Percentiles rank a stretch among this genome's conserved stretches.
Evolutionary conservation across 2,113 vertebrate species (phyloP).

Genomic region (Sylvietta virens): DNA sequence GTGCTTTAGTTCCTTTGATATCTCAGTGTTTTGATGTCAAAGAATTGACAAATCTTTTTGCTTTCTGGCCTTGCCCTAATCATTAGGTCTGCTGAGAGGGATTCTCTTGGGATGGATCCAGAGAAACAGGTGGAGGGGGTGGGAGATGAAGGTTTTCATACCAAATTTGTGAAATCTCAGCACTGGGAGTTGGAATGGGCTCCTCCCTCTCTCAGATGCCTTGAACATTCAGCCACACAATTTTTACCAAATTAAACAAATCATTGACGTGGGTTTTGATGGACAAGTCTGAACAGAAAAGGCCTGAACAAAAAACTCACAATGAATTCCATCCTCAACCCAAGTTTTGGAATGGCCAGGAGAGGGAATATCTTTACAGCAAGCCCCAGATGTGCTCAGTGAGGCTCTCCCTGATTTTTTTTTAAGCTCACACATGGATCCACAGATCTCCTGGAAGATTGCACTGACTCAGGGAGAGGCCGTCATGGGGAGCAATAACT

Average conservation of each 20-base stretch:
- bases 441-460: not conserved
- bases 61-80: not conserved
- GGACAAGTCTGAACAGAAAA: not conserved
- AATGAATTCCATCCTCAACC: not conserved
- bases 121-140: fast-evolving
- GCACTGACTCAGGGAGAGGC: not conserved
- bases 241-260: not conserved
- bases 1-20: not conserved
- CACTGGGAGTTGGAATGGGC: not conserved
- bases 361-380: not conserved
- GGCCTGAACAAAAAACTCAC: not conserved
- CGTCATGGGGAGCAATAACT: fast-evolving
- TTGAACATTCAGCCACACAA: not conserved
- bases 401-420: not conserved
- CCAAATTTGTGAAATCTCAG: not conserved
- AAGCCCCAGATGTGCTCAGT: not conserved
- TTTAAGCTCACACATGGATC: fast-evolving
- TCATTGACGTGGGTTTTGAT: not conserved
- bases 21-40: not conserved
- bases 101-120: not conserved
- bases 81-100: not conserved
- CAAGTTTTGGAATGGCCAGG: not conserved
- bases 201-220: not conserved
- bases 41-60: not conserved
- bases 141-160: not conserved